Conservation (phyloP, 2,113 vertebrate genomes). For the Gadus macrocephalus region DNA sequence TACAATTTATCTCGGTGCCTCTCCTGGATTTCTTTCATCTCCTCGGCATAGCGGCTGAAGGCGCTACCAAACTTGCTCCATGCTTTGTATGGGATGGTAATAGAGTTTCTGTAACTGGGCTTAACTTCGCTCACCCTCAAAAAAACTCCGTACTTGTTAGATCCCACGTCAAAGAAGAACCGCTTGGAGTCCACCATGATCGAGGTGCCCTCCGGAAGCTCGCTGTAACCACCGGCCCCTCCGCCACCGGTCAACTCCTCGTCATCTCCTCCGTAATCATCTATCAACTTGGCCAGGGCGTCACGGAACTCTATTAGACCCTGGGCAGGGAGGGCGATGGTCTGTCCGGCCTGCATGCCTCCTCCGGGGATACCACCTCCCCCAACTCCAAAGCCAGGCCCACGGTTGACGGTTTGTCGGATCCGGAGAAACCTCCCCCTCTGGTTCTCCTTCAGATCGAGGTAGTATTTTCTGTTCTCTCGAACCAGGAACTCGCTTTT, state of each 20-base stretch:
- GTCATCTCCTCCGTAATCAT: constrained; percentile 92
- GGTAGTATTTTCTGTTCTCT: constrained; percentile 91
- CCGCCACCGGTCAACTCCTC: constrained; percentile 83
- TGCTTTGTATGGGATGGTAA: constrained; percentile 94
- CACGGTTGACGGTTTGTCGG: constrained; percentile 85
- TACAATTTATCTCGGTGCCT: constrained; percentile 90
- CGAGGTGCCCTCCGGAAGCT: constrained; percentile 93
- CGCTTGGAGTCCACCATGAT: constrained; percentile 95
- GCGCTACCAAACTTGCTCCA: constrained; percentile 96
- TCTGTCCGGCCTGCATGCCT: constrained; percentile 88
- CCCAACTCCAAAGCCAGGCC: constrained; percentile 80
- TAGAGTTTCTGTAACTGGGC: constrained; percentile 95
- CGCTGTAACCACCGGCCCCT: constrained; percentile 80
- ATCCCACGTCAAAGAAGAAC: constrained; percentile 97
- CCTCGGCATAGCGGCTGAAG: constrained; percentile 92
- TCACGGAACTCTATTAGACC: constrained; percentile 96
- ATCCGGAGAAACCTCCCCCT: constrained; percentile 86
- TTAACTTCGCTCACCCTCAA: constrained; percentile 95
- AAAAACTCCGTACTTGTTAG: constrained; percentile 97
- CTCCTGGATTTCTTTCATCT: constrained; percentile 98
- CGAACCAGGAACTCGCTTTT: constrained; percentile 88
- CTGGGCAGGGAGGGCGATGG: constrained; percentile 91
- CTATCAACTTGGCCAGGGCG: constrained; percentile 90
- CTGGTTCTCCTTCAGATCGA: constrained; percentile 92
- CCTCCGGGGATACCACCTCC: constrained; percentile 70